These are phyloP conservation scores for Siphamia tubifer DNA, from an alignment of 2,113 vertebrate genomes.

Conservation along the genomic window DNA sequence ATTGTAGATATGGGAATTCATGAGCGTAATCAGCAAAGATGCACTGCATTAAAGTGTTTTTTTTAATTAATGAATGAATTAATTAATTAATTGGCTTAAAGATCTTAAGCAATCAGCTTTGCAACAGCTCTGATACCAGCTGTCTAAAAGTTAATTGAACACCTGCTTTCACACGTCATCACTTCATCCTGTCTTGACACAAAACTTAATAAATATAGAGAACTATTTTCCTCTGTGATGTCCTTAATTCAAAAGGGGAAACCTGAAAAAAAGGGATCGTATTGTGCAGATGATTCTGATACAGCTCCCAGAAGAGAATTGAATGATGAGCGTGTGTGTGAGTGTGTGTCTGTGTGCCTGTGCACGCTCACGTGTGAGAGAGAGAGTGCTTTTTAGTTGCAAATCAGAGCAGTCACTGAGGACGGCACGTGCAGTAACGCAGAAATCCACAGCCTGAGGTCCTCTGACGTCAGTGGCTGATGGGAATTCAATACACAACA, in stretches of 20 bases:
- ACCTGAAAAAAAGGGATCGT: neutral
- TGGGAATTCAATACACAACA: conserved; percentile 64
- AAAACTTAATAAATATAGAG: conserved; percentile 15
- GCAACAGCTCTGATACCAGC: conserved; percentile 2
- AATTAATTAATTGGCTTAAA: no score
- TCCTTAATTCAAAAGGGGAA: neutral
- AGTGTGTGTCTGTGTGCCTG: no score
- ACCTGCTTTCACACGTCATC: conserved; percentile 30
- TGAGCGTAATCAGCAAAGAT: neutral
- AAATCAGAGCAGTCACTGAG: conserved; percentile 27
- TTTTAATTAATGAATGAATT: no score
- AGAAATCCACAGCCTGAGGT: conserved; percentile 41
- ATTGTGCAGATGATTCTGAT: conserved; percentile 1
- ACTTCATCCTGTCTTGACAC: neutral
- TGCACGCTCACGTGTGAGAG: neutral
- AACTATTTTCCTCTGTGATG: neutral
- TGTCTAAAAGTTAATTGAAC: conserved; percentile 37
- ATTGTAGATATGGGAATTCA: neutral
- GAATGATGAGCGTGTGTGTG: neutral
- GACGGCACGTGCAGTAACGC: conserved; percentile 30
- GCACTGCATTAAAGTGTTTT: neutral
- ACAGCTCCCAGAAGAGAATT: neutral
- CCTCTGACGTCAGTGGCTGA: conserved; percentile 59
- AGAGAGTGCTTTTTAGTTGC: no score
- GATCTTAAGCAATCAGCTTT: neutral